These are phyloP conservation scores for Pygocentrus nattereri DNA, from an alignment of 2,797 vertebrate species.

Conservation along the genomic window DNA sequence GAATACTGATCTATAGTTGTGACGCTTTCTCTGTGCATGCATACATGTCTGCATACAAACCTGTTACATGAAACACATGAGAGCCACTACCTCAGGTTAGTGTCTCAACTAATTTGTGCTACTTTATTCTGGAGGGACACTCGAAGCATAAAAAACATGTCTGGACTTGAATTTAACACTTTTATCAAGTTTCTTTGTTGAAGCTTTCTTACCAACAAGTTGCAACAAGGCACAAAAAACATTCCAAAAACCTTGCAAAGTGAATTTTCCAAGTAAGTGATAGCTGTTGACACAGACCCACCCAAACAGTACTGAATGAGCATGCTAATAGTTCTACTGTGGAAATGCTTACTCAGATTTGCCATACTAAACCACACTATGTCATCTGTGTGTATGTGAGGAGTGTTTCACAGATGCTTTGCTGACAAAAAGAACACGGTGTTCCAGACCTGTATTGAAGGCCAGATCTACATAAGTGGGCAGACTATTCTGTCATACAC, in stretches of 20 bases:
- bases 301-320: background rate
- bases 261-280: background rate
- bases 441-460: background rate
- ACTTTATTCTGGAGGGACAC: background rate
- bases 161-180: background rate
- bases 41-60: background rate
- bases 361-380: background rate
- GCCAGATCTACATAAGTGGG: no score
- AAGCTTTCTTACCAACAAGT: background rate
- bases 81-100: background rate
- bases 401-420: background rate
- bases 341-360: background rate
- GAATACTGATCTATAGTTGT: background rate
- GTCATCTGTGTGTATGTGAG: background rate
- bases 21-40: background rate
- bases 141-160: slow-evolving; percentile 3
- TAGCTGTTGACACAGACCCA: background rate
- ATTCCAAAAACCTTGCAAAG: no score
- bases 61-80: background rate
- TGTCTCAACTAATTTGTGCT: background rate
- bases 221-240: background rate
- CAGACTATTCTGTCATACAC: no score
- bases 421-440: slow-evolving; percentile 8
- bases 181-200: background rate
- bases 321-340: background rate